Conservation (phyloP, 2,888 invertebrate genomes). For the Epistrophe grossulariae region DNA sequence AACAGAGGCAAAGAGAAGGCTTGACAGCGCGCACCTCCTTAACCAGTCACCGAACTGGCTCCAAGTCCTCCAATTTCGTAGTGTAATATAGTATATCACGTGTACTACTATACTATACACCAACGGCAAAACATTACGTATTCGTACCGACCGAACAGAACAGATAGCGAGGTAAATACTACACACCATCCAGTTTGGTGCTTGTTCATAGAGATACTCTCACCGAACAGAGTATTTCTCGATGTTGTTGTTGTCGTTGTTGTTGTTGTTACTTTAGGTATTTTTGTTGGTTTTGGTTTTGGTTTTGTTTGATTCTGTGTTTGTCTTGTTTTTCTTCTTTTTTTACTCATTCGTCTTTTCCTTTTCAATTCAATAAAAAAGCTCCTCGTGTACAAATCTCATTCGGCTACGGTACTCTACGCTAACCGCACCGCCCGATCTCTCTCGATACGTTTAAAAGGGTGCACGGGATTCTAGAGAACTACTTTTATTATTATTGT, state of each 20-base stretch:
- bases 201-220: conserved; percentile 27
- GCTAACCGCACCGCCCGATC: conserved; percentile 69
- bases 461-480: conserved; percentile 37
- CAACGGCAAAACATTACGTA: conserved; percentile 2
- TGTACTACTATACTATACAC: conserved; percentile 61
- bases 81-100: conserved; percentile 71
- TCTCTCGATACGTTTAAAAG: conserved; percentile 46
- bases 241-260: conserved; percentile 12
- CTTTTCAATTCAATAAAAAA: conserved; percentile 75
- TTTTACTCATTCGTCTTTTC: conserved; percentile 59
- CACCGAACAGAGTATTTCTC: conserved; percentile 29
- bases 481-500: conserved; percentile 12
- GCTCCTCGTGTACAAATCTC: conserved; percentile 72
- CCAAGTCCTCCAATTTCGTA: conserved; percentile 41
- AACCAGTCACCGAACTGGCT: conserved; percentile 40
- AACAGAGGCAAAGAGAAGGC: conserved; percentile 24
- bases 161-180: conserved; percentile 60
- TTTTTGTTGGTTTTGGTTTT: not conserved
- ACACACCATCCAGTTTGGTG: conserved; percentile 55
- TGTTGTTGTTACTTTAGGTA: not conserved
- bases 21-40: conserved; percentile 40
- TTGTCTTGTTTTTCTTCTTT: conserved; percentile 47
- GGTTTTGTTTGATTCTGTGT: conserved; percentile 52
- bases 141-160: conserved; percentile 17
- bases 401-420: conserved; percentile 74